Percentiles rank a stretch among this genome's conserved stretches.
Conservation (phyloP, 2,797 vertebrate species). For the Prunella strophiata region DNA sequence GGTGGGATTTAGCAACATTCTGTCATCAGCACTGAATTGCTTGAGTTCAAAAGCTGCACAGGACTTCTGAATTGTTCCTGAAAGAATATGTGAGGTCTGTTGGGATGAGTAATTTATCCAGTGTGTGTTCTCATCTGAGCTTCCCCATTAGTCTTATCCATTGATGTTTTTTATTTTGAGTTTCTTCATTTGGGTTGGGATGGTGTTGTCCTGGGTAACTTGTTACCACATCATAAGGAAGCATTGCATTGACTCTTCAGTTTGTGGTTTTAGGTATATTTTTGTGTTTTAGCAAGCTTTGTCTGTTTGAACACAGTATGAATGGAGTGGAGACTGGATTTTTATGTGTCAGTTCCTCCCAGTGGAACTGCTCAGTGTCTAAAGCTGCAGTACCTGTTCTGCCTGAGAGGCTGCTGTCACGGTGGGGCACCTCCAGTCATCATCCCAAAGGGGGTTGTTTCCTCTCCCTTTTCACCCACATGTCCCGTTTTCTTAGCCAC, state of each 20-base stretch:
- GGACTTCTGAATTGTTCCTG: neutral
- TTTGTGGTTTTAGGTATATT: neutral
- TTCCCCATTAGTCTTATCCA: neutral
- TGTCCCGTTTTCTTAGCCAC: neutral
- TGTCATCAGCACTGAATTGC: neutral
- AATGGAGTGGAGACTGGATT: neutral
- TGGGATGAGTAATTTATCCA: slow-evolving; percentile 1
- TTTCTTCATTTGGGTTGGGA: neutral
- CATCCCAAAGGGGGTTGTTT: neutral
- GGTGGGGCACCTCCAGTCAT: neutral
- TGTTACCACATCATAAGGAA: slow-evolving; percentile 1
- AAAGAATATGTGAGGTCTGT: neutral
- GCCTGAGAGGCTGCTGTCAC: neutral
- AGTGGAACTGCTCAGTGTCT: neutral
- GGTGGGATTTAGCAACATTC: neutral
- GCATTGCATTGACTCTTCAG: neutral
- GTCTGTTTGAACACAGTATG: neutral
- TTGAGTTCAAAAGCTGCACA: slow-evolving; percentile 31
- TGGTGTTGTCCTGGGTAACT: neutral
- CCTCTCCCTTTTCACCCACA: neutral
- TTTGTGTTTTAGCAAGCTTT: neutral
- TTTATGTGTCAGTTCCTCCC: neutral
- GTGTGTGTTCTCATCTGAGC: neutral
- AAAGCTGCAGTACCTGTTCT: neutral
- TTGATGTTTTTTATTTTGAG: neutral